Base-by-base conservation (phyloP, 2,888 invertebrate genomes). In the Rhamphomyia laevipes region DNA sequence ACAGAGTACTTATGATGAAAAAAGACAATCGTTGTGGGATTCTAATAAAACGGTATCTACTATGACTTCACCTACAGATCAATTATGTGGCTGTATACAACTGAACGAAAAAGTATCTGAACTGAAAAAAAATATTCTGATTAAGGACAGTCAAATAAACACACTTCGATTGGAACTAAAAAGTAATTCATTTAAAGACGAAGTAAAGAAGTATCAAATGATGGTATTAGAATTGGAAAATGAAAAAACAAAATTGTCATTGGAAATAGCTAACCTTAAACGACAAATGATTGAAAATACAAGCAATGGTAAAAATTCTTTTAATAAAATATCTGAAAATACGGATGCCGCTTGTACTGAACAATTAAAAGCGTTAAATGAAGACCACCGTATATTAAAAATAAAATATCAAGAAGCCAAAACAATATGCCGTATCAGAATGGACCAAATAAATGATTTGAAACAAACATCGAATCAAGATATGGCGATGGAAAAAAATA, bases 1-100 rank as follows among this genome's bases (percentile, higher is more conserved):
- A 1, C 56, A 65, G 4, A 66, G 64, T 51, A 59, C 60, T 7
- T 63, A 67, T 43, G 70, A 69, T 47, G 68, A 68, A 46, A 59
- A 61, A 18, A 59, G 69, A 5, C 63, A 64, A 0, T 58, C 59
- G 47, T 60, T 57, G 58, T 63, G 60, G 54, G 60, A 60, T 33
- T 56, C 55, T 27, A 52, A 54, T 9, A 53, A 59, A 4, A 63
- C 66, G 41, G 58, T 57, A 6, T 59, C 55, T 4, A 63, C 61
- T 12, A 64, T 67, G 65, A 69, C 68, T 1, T 64, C 64, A 45
- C 62, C 65, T 4, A 59, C 61, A 27, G 64, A 21, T 4, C 23
- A 40, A 40, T 18, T 18, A 5, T 66, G 67, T 37, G 61, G 58
- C 15, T 67, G 65, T 44, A 37, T 46, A 1, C 62, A 61, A 43